A percentile compares a stretch with the other conserved stretches of the same genome.
Evolutionary conservation across 2,888 invertebrate genomes (phyloP).

Genomic region (Doris montereyensis): DNA sequence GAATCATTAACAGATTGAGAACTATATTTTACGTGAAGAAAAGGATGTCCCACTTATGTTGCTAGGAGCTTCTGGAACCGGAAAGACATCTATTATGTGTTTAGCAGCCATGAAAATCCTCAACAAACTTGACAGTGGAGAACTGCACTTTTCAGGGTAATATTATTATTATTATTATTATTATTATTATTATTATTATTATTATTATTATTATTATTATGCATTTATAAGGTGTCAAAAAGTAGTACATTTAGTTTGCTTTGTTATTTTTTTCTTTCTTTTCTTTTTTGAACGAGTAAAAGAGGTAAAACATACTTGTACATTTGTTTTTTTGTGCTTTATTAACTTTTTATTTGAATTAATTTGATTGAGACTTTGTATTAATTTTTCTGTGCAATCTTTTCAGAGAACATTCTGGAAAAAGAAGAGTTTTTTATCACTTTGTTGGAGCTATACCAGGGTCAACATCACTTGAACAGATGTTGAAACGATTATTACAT

Average conservation of each 20-base stretch:
- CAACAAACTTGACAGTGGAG: slow-evolving; percentile 49
- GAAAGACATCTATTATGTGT: slow-evolving; percentile 70
- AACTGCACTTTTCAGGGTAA: slow-evolving; percentile 54
- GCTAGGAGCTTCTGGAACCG: slow-evolving; percentile 66
- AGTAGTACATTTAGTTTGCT: too few relatives aligned
- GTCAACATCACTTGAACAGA: slow-evolving; percentile 66
- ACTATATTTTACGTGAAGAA: slow-evolving; percentile 61
- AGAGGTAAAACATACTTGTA: too few relatives aligned
- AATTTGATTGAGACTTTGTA: too few relatives aligned
- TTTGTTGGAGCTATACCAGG: slow-evolving; percentile 72
- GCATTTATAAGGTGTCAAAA: too few relatives aligned
- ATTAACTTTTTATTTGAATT: too few relatives aligned
- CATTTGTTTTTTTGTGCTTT: too few relatives aligned
- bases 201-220: too few relatives aligned
- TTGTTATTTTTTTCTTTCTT: too few relatives aligned
- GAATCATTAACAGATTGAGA: slow-evolving; percentile 55
- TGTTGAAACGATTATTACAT: slow-evolving; percentile 66
- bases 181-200: too few relatives aligned
- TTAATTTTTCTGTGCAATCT: too few relatives aligned
- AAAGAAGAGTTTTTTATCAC: slow-evolving; percentile 70
- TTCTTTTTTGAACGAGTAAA: too few relatives aligned
- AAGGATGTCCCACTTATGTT: slow-evolving; percentile 68
- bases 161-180: too few relatives aligned
- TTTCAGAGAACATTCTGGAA: slow-evolving; percentile 38
- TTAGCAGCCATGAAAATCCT: slow-evolving; percentile 58